Conservation (phyloP, 1,140 invertebrate species). For the Lanistes nyassanus region DNA sequence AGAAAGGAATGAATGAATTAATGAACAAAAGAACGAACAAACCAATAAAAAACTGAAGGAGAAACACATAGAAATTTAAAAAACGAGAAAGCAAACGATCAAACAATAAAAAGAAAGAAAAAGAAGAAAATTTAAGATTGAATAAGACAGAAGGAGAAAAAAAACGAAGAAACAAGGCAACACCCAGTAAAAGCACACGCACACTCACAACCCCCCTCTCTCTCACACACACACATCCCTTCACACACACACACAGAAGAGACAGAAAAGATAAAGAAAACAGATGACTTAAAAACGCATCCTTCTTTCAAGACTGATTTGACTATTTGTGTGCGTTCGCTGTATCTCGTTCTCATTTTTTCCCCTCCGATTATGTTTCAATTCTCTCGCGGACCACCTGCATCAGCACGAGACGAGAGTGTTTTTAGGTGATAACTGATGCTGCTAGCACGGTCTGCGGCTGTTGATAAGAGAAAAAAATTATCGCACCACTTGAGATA, state of each 20-base stretch:
- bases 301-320: no score
- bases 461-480: no score
- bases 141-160: not conserved
- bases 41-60: not conserved
- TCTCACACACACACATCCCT: not conserved
- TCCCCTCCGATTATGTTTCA: no score
- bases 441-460: no score
- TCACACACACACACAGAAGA: not conserved
- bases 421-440: no score
- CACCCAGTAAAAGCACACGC: not conserved
- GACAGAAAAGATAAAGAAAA: not conserved
- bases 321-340: no score
- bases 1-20: not conserved
- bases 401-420: no score
- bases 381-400: no score
- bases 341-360: no score
- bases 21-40: not conserved
- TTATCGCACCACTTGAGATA: no score
- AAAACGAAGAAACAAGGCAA: not conserved
- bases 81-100: not conserved
- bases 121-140: not conserved
- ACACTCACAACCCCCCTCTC: not conserved
- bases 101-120: not conserved
- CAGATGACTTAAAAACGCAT: no score
- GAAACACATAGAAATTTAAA: not conserved